Evolutionary conservation across 2,113 vertebrate species (phyloP).

Genomic region (Ictalurus furcatus): DNA sequence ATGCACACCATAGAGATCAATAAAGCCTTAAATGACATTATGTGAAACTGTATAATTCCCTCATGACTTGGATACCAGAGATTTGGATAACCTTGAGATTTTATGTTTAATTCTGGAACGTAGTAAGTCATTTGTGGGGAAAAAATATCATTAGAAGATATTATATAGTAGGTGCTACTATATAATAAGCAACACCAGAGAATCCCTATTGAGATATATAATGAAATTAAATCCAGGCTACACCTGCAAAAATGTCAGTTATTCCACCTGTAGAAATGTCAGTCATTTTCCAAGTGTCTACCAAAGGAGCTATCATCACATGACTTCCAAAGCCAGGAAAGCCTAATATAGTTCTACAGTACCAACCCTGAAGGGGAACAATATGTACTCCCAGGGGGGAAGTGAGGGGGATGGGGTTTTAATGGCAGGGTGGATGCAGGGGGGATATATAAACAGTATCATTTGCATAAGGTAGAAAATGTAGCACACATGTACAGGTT

Average conservation of each 20-base stretch:
- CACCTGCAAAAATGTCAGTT: neutral
- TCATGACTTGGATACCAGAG: neutral
- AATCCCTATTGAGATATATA: neutral
- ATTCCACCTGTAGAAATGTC: neutral
- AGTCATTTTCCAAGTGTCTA: neutral
- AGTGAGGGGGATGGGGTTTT: neutral
- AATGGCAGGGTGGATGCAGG: neutral
- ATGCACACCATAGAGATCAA: neutral
- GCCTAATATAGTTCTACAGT: neutral
- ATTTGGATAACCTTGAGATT: neutral
- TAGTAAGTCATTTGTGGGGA: neutral
- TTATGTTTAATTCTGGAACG: neutral
- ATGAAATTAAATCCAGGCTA: neutral
- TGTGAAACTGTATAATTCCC: neutral
- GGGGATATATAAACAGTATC: neutral
- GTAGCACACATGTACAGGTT: neutral
- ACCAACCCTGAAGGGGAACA: neutral
- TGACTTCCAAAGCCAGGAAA: neutral
- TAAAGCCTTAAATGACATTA: neutral
- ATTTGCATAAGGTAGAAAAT: neutral
- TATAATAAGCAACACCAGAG: neutral
- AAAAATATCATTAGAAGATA: neutral
- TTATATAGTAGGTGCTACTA: neutral
- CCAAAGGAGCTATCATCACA: neutral
- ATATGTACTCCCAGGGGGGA: neutral